phyloP scores from a whole-genome alignment of 2,888 invertebrate genomes.

The Drosophila parthenogenetica region DNA sequence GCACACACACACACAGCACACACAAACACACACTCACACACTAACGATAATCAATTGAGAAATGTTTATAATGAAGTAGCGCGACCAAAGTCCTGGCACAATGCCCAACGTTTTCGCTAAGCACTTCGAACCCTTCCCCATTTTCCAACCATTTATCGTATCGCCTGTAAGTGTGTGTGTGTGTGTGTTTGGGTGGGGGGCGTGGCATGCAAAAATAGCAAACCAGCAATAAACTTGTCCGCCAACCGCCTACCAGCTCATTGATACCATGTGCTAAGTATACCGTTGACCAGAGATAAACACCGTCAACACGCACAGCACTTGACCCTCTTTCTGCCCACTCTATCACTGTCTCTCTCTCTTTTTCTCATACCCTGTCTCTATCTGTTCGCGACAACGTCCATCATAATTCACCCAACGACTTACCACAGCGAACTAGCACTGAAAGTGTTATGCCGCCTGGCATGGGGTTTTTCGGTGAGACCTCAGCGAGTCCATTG shows the following conservation, averaged over 20 bases:
- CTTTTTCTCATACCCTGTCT: not conserved
- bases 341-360: not conserved
- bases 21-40: conserved; percentile 18
- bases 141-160: conserved; percentile 48
- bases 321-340: conserved; percentile 3
- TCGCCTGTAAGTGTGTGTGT: conserved; percentile 2
- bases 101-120: conserved; percentile 56
- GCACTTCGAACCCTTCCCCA: conserved; percentile 63
- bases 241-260: conserved; percentile 17
- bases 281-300: conserved; percentile 76
- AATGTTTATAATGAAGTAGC: conserved; percentile 80
- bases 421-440: conserved; percentile 20
- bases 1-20: conserved; percentile 27
- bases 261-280: conserved; percentile 72
- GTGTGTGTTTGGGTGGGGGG: conserved; percentile 35
- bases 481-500: conserved; percentile 31
- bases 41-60: conserved; percentile 81
- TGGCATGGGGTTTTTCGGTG: conserved; percentile 12
- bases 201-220: conserved; percentile 71
- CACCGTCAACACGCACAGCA: conserved; percentile 61
- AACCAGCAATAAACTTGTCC: conserved; percentile 62
- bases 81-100: conserved; percentile 64
- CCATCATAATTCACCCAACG: conserved; percentile 70
- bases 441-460: conserved; percentile 4
- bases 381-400: conserved; percentile 60